Evolutionary conservation across 2,797 vertebrate species (phyloP).

Genomic region (Lindbergichthys nudifrons): DNA sequence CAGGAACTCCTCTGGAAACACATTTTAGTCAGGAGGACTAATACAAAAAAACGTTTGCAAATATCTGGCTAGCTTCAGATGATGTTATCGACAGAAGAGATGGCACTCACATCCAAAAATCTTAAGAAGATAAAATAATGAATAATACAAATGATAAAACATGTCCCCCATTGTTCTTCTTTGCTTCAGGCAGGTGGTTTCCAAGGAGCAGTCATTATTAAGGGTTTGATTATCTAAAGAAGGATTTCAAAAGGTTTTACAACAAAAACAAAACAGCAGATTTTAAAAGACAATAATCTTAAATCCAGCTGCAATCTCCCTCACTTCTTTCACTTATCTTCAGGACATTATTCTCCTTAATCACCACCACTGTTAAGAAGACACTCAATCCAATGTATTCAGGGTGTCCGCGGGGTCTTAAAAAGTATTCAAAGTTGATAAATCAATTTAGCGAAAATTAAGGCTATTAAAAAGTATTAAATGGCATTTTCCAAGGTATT

Average conservation of each 20-base stretch:
- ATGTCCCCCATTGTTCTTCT: accelerated
- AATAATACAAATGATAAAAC: not conserved
- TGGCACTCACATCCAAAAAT: not conserved
- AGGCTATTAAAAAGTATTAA: no score
- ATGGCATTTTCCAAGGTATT: no score
- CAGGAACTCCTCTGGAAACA: not conserved
- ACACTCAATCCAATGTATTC: not conserved
- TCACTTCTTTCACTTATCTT: not conserved
- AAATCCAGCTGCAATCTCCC: not conserved
- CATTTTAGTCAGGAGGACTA: not conserved
- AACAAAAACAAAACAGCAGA: not conserved
- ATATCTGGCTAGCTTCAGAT: not conserved
- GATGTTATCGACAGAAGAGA: not conserved
- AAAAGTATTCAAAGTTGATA: no score
- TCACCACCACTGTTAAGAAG: not conserved
- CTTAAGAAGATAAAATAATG: not conserved
- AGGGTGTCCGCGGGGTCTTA: no score
- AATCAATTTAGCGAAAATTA: no score
- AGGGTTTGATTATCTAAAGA: not conserved
- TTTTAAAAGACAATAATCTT: not conserved
- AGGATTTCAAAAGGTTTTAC: not conserved
- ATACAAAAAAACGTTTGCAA: no score
- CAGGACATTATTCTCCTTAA: not conserved
- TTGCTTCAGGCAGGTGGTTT: not conserved
- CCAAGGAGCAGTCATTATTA: not conserved